Base-by-base conservation (phyloP, 2,113 vertebrate species). In the Spheniscus mendiculus region DNA sequence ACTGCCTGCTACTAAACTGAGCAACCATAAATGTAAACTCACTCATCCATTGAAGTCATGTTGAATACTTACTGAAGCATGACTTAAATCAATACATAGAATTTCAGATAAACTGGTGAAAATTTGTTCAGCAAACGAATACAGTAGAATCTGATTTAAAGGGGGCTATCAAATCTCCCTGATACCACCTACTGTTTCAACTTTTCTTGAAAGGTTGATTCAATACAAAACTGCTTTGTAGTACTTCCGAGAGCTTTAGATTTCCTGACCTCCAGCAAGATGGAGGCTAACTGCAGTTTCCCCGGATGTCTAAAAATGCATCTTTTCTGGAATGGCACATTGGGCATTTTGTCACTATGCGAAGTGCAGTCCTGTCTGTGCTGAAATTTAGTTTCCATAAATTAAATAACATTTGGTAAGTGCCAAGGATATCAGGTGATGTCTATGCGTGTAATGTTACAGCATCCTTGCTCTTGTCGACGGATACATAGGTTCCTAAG, bases 81-180 rank as follows among this genome's bases (percentile, higher is more conserved):
- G 96, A 97, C 95, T 97, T 69, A 78, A 98, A 98, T 98, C 98
- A 98, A 98, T 98, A 98, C 87, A 58, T 8, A 98, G 95, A 97
- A 97, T 95, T 92, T 83, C 95, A 97, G 88, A 87, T 77, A 97
- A 93, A 90, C 90, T 88, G 81, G 62, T 49, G 65, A 79, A 77
- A 89, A 85, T 83, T 81, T 92, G 76, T 74, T 87, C 42, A 29
- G 85, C 85, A 85, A 87, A 95, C 1, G 5, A 71, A 93, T 47
- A 58, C 77, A 76, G 44, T 4, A 44, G 58, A 86, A 58, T 12
- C 12, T 40, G 47, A 84, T 85, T 89, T 73, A 53, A 84, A 87
- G 23, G 52, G 8, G 12, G n/a, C 61, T 69, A 21, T 62, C 18
- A 26, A 38, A 44, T 15, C 53, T 71, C 29, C 44, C 55, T 44